These are phyloP conservation scores for Thripadectes ignobilis DNA, from an alignment of 2,797 vertebrate genomes.

Conservation along the genomic window DNA sequence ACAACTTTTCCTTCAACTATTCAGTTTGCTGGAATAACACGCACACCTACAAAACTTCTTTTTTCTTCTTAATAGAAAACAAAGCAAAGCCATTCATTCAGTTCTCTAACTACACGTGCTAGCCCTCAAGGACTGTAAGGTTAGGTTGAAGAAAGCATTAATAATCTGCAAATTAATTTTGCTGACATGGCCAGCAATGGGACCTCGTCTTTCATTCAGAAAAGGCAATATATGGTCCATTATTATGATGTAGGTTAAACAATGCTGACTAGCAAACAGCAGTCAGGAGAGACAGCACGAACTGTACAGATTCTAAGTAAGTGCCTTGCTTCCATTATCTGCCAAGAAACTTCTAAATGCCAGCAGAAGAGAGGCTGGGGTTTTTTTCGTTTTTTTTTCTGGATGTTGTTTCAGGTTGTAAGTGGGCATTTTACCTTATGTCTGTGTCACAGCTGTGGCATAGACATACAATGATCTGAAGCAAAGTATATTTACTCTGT, in stretches of 20 bases:
- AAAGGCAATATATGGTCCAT: background rate
- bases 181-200: fast-evolving
- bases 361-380: background rate
- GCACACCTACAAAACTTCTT: background rate
- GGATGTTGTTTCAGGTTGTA: background rate
- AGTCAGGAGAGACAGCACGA: background rate
- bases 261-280: background rate
- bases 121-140: background rate
- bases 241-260: background rate
- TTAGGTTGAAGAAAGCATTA: background rate
- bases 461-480: background rate
- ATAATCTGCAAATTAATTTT: background rate
- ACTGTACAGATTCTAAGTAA: background rate
- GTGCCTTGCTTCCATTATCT: background rate
- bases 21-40: background rate
- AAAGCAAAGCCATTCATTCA: background rate
- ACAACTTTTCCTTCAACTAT: background rate
- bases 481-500: background rate
- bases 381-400: background rate
- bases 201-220: background rate
- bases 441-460: background rate
- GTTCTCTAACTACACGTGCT: background rate
- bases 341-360: background rate
- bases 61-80: background rate
- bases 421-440: background rate